Evolutionary conservation across 2,888 invertebrate genomes (phyloP), one percentile per base, ranked within the genome.

Genomic region (Dicyrtoma fusca): DNA sequence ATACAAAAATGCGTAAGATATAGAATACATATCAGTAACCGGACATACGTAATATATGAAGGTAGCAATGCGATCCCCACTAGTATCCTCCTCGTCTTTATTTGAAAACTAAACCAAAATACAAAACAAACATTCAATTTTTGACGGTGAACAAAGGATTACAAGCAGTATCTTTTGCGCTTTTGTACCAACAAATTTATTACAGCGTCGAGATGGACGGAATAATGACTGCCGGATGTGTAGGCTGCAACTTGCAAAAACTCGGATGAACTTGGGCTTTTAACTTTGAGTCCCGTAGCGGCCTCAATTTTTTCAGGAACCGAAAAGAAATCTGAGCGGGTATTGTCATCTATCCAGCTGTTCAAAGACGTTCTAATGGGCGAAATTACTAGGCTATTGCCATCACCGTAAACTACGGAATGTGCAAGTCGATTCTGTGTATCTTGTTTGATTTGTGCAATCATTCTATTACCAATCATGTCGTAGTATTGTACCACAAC

Each of bases 171-270:
- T 5, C 57, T 25, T 57, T 25, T 5, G 5, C 4, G 23, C 4
- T 5, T 57, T 14, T 19, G 4, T 14, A 6, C 14, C 14, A 21
- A 23, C 13, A 57, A 34, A 26, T 11, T 10, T 1, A 8, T 34
- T 71, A 75, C 76, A 45, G 71, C 51, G 51, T 77, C 77, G 25
- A 69, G 63, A 63, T 77, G 77, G 0, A 62, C 59, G 13, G 61
- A 73, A 45, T 77, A 77, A 59, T 75, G 75, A 64, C 73, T 72
- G 6, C 75, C 75, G 1, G 72, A 21, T 1, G 75, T 68, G 47
- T 75, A 77, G 19, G 19, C 34, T 10, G 77, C 75, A 17, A 75
- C 70, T 62, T 77, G 74, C 23, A 65, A 10, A 8, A 14, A n/a
- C 26, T 65, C 65, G 13, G 65, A 65, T 23, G 65, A 25, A 13